Percentiles rank a stretch among this genome's conserved stretches.
phyloP scores from a whole-genome alignment of 2,113 vertebrate species.

The Bambusicola thoracicus region DNA sequence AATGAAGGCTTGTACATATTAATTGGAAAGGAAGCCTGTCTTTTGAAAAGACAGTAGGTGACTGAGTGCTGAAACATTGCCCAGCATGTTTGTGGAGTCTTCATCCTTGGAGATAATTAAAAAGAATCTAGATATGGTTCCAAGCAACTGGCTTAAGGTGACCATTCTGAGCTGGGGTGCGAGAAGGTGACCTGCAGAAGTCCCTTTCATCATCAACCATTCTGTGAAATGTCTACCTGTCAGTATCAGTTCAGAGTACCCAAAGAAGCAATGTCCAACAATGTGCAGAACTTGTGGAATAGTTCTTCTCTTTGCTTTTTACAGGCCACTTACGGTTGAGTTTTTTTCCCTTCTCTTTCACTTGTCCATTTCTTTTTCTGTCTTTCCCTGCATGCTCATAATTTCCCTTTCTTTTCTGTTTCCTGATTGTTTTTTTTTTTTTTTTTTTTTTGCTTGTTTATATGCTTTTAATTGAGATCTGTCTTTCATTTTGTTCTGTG shows the following conservation, averaged over 20 bases:
- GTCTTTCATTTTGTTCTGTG: neutral
- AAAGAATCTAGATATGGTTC: neutral
- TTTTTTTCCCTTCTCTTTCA: neutral
- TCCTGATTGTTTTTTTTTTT: neutral
- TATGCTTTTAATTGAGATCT: neutral
- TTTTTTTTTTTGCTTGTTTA: neutral
- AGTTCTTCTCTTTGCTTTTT: neutral
- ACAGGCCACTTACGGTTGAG: neutral
- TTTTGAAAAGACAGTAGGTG: neutral
- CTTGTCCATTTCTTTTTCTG: neutral
- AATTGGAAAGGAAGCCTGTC: neutral
- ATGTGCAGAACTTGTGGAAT: neutral
- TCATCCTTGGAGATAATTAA: neutral
- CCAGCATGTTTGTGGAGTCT: neutral
- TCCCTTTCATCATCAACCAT: neutral
- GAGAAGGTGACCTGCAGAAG: neutral
- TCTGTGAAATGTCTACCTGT: neutral
- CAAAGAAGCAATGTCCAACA: neutral
- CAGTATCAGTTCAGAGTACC: neutral
- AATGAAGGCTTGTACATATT: neutral
- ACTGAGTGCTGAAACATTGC: neutral
- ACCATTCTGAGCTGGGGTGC: accelerated
- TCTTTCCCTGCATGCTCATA: accelerated
- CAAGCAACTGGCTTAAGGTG: neutral
- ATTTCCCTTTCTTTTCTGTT: neutral